Base-by-base conservation (phyloP, 2,113 vertebrate genomes). In the Oncorhynchus mykiss region DNA sequence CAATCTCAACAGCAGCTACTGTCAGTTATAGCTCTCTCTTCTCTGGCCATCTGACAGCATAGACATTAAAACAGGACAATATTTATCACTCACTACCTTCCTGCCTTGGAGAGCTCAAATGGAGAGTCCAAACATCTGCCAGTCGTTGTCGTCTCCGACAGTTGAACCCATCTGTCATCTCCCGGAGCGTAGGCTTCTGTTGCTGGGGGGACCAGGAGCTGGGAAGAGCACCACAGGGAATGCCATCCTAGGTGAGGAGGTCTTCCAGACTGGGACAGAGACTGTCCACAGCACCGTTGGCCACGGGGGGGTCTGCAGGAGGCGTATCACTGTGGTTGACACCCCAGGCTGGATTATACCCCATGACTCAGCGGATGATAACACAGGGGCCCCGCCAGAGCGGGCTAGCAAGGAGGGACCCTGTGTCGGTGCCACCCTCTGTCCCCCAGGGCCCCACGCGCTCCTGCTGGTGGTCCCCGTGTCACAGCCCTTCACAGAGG, bases 391-490 rank as follows among this genome's bases (percentile, higher is more conserved):
- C 86, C 0, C 89, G 89, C 22, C 68, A 24, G 68, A 48, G 45
- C 5, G 7, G 16, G 67, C 29, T 18, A 22, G 91, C 85, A 90
- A 88, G 16, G 91, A 92, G 81, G 91, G 88, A 14, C 90, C 91
- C 0, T 91, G 90, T 80, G 91, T 92, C 87, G 91, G 91, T 1
- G 91, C 91, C 71, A 91, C 91, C 45, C 88, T 91, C 64, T 92
- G 93, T 78, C 91, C 91, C 8, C 93, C 93, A 0, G 91, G 93
- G 6, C 92, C 91, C 16, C 93, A 94, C 57, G 91, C 88, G 7
- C 88, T 94, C 73, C 82, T 94, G 70, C 83, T 94, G 78, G 90
- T 92, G 69, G 84, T 94, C 71, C 88, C 92, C 0, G 81, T 93
- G 31, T 85, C 87, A 31, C 88, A 90, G 74, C 87, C 88, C 1